These are phyloP conservation scores for Percina caprodes DNA, from an alignment of 2,113 vertebrate genomes.

Conservation along the genomic window DNA sequence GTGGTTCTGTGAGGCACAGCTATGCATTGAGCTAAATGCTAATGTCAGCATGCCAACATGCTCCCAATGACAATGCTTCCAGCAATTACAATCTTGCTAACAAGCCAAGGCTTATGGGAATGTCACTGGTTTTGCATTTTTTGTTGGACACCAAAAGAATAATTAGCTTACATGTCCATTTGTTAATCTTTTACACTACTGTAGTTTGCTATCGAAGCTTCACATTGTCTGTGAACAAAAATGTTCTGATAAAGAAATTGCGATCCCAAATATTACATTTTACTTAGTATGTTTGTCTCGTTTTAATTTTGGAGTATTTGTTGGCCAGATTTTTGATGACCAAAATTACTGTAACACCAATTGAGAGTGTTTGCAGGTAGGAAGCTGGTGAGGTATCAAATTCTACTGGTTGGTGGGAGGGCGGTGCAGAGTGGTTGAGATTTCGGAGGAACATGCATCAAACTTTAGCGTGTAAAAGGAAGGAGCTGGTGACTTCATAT, in stretches of 20 bases:
- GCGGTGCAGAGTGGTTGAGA: background rate
- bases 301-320: background rate
- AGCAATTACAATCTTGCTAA: too few species aligned
- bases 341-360: too few species aligned
- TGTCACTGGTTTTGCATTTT: background rate
- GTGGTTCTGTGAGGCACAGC: background rate
- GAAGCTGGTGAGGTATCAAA: constrained; percentile 1
- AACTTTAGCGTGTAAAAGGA: background rate
- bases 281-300: background rate
- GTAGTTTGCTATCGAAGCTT: background rate
- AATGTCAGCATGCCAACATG: background rate
- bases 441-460: background rate
- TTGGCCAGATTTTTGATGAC: background rate
- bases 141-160: background rate
- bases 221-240: background rate
- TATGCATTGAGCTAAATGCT: background rate
- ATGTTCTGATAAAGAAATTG: too few species aligned
- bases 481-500: constrained; percentile 21
- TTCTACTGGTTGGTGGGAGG: background rate
- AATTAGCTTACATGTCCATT: background rate
- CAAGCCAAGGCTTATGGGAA: too few species aligned
- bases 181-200: background rate
- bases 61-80: too few species aligned
- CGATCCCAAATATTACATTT: background rate
- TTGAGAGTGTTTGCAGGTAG: background rate